Conservation (phyloP, 2,888 invertebrate genomes). For the Sclerodermus sp. region DNA sequence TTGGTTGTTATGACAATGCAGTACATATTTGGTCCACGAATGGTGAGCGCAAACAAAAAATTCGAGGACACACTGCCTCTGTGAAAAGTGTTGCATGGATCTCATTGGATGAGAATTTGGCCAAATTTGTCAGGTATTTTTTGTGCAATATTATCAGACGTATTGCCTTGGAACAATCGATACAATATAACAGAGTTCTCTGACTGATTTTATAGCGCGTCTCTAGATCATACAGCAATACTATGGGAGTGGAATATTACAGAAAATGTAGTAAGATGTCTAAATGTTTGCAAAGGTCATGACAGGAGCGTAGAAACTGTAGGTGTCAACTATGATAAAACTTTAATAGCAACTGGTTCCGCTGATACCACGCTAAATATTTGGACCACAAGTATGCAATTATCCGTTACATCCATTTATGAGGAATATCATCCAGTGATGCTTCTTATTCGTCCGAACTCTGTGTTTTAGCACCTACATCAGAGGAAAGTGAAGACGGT, state of each 20-base stretch:
- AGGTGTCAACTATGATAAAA: constrained; percentile 70
- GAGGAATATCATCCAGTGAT: background rate
- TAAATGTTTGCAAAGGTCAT: constrained; percentile 85
- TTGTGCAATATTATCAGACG: background rate
- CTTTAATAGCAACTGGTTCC: constrained; percentile 79
- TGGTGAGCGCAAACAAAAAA: constrained; percentile 80
- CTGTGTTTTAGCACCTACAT: constrained; percentile 27
- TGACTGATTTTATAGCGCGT: no score
- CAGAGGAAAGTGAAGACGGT: constrained; percentile 63
- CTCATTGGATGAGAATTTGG: constrained; percentile 65
- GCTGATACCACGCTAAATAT: constrained; percentile 93
- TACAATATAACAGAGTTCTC: background rate
- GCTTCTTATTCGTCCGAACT: no score
- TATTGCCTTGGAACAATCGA: no score
- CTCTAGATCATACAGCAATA: constrained; percentile 90
- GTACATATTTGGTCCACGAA: constrained; percentile 86
- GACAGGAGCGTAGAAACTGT: constrained; percentile 90
- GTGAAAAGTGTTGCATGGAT: constrained; percentile 91
- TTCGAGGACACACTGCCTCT: constrained; percentile 84
- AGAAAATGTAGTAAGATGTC: constrained; percentile 75
- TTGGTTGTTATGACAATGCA: constrained; percentile 93
- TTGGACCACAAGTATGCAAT: constrained; percentile 63
- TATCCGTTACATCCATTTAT: background rate
- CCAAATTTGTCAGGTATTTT: constrained; percentile 70
- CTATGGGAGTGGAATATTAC: constrained; percentile 85